Conservation (phyloP, 2,797 vertebrate species). For the Xiphophorus birchmanni region DNA sequence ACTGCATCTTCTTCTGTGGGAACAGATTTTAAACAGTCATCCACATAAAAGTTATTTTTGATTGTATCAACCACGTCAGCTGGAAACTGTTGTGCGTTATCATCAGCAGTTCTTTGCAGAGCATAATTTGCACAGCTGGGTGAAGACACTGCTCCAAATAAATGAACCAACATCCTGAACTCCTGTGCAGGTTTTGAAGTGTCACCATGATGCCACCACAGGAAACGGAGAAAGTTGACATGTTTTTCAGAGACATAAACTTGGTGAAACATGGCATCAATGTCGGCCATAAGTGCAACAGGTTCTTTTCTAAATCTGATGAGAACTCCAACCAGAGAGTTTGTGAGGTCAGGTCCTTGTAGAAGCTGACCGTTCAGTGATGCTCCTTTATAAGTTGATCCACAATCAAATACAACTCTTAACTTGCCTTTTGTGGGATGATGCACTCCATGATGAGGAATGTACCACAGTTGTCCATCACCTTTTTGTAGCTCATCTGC, state of each 20-base stretch:
- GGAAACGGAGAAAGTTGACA: neutral
- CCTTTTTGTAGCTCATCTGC: no score
- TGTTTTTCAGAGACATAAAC: neutral
- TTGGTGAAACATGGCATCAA: neutral
- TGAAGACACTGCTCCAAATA: slow-evolving; percentile 6
- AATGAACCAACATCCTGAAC: neutral
- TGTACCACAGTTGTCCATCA: no score
- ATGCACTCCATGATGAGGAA: no score
- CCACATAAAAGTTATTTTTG: neutral
- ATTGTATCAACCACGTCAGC: neutral
- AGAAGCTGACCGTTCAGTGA: neutral
- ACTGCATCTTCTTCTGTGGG: slow-evolving; percentile 1
- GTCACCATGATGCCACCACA: slow-evolving; percentile 22
- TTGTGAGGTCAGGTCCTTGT: slow-evolving; percentile 1
- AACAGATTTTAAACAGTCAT: slow-evolving; percentile 10
- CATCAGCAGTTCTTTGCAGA: neutral
- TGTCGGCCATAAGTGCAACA: neutral
- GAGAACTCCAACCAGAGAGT: neutral
- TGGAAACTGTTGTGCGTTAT: slow-evolving; percentile 4
- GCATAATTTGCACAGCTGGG: slow-evolving; percentile 13
- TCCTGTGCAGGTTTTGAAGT: neutral
- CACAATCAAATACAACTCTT: no score
- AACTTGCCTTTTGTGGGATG: no score
- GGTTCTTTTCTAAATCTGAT: neutral
- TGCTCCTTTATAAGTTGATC: no score